Base-by-base conservation (phyloP, 2,888 invertebrate species). In the Agrochola litura region DNA sequence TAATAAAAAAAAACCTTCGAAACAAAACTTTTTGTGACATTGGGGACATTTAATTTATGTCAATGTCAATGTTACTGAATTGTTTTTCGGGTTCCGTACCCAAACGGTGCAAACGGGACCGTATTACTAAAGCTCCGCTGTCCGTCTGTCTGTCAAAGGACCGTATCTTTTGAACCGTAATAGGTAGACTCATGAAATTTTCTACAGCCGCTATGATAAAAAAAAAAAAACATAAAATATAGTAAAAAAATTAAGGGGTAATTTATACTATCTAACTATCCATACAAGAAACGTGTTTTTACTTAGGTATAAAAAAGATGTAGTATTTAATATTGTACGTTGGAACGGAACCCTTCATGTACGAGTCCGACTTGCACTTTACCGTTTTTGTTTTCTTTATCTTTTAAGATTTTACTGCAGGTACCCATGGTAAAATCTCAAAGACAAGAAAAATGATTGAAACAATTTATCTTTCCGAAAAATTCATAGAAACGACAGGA, bases 41-140 rank as follows among this genome's bases (percentile, higher is more conserved):
- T 60, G 6, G 2, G 22, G 37, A 46, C 37, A 22, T 64, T 64
- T 56, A 12, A 56, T 22, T 75, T 46, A 25, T n/a, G n/a, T n/a
- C 54, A 46, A 43, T 41, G 37, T 66, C 66, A 76, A 66, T 19
- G n/a, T 77, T 58, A 70, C 6, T 58, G 49, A 64, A 54, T 37
- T 2, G 8, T 22, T 16, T 22, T 65, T 25, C 19, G 10, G n/a
- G 10, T 65, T 10, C 10, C 43, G 6, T 63, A 30, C 6, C 2
- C 10, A 61, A 61, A 30, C 30, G 19, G 3, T 6, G 12, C 22
- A 1, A 37, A 30, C 4, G 12, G 22, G 22, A 41, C 63, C 14
- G 8, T 52, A 52, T n/a, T 16, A n/a, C 58, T n/a, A 37, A 63
- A n/a, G 14, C 12, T 41, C 8, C 25, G 58, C 14, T 58, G n/a